A percentile compares a stretch with the other conserved stretches of the same genome.
Conservation (phyloP, 2,888 invertebrate species). For the Cactoblastis cactorum region DNA sequence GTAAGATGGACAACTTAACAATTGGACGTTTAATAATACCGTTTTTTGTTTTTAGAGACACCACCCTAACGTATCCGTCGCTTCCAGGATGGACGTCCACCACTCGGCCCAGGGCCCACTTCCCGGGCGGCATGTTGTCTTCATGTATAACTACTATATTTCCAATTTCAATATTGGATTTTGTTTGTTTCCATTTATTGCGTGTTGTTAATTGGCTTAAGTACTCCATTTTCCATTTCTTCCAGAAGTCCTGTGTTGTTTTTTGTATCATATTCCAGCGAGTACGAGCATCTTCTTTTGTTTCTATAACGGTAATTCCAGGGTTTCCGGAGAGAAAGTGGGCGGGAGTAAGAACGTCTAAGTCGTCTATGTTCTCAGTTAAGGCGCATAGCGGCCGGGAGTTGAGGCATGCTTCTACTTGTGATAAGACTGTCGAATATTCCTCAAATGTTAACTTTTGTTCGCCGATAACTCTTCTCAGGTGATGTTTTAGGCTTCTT, state of each 20-base stretch:
- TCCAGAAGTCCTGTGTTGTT: slow-evolving; percentile 6
- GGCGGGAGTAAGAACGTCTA: slow-evolving; percentile 3
- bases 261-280: slow-evolving; percentile 8
- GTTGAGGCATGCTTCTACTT: slow-evolving; percentile 10
- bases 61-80: slow-evolving; percentile 9
- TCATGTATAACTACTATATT: slow-evolving; percentile 8
- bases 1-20: too few relatives aligned
- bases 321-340: slow-evolving; percentile 11
- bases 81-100: slow-evolving; percentile 5
- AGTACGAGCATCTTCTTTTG: slow-evolving; percentile 10
- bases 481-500: slow-evolving; percentile 1
- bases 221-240: slow-evolving; percentile 4
- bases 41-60: slow-evolving; percentile 16
- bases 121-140: slow-evolving; percentile 19
- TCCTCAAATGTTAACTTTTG: slow-evolving; percentile 11
- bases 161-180: neutral
- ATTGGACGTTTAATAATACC: slow-evolving; percentile 13
- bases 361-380: slow-evolving; percentile 7
- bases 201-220: neutral
- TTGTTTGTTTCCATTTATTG: neutral
- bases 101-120: too few relatives aligned
- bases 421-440: neutral
- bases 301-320: slow-evolving; percentile 9
- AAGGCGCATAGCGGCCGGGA: neutral
- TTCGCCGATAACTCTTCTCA: slow-evolving; percentile 3